A percentile compares a stretch with the other conserved stretches of the same genome.
These are phyloP conservation scores for Epizoanthus ramosus DNA, from an alignment of 92 coral and sea anemone species.

Conservation along the genomic window DNA sequence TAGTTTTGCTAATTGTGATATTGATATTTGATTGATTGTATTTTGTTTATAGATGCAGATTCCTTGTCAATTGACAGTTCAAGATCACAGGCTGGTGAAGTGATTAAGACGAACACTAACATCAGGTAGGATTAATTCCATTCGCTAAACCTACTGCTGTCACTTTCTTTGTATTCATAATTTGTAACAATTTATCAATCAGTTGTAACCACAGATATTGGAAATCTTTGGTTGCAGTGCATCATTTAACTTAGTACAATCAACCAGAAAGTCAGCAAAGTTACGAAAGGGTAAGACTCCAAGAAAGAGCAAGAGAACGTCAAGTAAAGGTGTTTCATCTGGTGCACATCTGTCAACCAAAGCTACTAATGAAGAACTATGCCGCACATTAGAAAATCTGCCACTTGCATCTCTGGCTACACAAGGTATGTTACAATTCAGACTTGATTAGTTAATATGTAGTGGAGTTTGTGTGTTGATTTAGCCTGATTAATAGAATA, in stretches of 20 bases:
- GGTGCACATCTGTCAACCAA: neutral
- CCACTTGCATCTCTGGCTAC: conserved; percentile 16
- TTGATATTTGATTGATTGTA: neutral
- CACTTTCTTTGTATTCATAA: neutral
- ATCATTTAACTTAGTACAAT: conserved; percentile 12
- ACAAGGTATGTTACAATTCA: conserved; percentile 6
- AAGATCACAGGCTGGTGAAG: conserved; percentile 5
- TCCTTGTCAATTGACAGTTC: neutral
- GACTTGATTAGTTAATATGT: neutral
- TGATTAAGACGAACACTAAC: conserved; percentile 24
- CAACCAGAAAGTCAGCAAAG: neutral
- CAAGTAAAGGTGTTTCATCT: neutral
- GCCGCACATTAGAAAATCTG: conserved; percentile 25
- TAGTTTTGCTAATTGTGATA: neutral
- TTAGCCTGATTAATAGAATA: no score
- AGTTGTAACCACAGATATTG: neutral
- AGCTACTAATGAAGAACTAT: conserved; percentile 23
- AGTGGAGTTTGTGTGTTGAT: no score
- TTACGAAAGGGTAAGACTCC: neutral
- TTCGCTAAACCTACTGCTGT: neutral
- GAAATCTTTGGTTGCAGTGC: conserved; percentile 6
- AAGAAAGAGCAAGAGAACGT: conserved; percentile 3
- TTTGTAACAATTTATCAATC: neutral
- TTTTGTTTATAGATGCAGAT: neutral
- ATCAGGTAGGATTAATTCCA: conserved; percentile 6